Conservation (phyloP, 2,888 invertebrate genomes). For the Hedychridium roseum region DNA sequence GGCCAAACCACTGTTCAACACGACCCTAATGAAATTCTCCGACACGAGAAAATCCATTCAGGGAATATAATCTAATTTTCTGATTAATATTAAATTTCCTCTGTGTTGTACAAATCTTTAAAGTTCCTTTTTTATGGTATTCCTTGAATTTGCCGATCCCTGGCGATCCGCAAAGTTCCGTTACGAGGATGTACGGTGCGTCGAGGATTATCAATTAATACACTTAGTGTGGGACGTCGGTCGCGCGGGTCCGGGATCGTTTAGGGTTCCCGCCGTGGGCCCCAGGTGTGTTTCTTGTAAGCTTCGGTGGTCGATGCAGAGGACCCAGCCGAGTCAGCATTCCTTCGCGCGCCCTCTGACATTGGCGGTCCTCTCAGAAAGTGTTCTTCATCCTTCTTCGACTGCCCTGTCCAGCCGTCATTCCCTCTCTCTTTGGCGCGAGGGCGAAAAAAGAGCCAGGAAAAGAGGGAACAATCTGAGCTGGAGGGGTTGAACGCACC, state of each 20-base stretch:
- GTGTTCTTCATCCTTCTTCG: constrained; percentile 25
- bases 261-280: not conserved
- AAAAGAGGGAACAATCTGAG: constrained; percentile 8
- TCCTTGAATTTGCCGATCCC: too few species aligned
- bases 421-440: constrained; percentile 18
- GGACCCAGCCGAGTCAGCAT: constrained; percentile 43
- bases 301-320: constrained; percentile 10
- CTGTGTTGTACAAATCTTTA: too few species aligned
- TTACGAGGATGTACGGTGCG: too few species aligned
- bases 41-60: too few species aligned
- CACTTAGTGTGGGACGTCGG: constrained; percentile 27
- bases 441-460: constrained; percentile 23
- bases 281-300: constrained; percentile 20
- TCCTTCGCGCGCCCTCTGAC: constrained; percentile 56
- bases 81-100: too few species aligned
- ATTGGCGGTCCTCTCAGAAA: constrained; percentile 46
- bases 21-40: too few species aligned
- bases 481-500: constrained; percentile 4
- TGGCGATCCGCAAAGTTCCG: too few species aligned
- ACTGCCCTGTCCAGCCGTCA: constrained; percentile 17
- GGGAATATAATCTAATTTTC: too few species aligned
- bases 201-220: constrained; percentile 37
- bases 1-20: too few species aligned
- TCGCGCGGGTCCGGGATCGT: constrained; percentile 7
- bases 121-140: too few species aligned